Conservation (phyloP, 2,113 vertebrate genomes). For the Sminthopsis crassicaudata region DNA sequence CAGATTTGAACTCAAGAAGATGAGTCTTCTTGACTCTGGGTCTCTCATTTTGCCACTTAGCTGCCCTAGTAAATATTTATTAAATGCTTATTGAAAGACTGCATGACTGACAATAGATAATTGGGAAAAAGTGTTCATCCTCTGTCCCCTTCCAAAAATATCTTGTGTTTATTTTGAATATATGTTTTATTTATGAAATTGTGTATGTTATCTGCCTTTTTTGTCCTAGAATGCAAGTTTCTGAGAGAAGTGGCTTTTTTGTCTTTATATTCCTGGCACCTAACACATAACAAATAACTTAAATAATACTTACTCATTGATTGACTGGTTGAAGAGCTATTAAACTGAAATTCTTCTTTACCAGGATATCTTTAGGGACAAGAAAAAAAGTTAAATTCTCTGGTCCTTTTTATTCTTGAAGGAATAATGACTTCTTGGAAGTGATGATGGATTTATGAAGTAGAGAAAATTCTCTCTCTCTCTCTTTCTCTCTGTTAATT, state of each 20-base stretch:
- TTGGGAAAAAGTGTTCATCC: no score
- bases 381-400: not conserved
- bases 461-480: not conserved
- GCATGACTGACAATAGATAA: no score
- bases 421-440: not conserved
- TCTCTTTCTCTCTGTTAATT: not conserved
- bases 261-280: not conserved
- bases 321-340: not conserved
- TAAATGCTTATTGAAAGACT: no score
- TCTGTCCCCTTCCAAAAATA: no score
- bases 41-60: not conserved
- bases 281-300: no score
- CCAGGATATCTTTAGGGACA: not conserved
- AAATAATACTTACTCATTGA: not conserved
- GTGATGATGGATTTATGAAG: rapidly evolving
- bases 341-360: not conserved
- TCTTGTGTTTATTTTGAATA: no score
- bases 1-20: not conserved
- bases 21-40: not conserved
- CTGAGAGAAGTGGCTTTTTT: not conserved
- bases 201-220: not conserved
- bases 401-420: not conserved
- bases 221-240: not conserved
- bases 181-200: not conserved
- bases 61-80: not conserved